Evolutionary conservation across 1,140 invertebrate species (phyloP), one percentile per base, ranked within the genome.

Genomic region (Sesamia nonagrioides): DNA sequence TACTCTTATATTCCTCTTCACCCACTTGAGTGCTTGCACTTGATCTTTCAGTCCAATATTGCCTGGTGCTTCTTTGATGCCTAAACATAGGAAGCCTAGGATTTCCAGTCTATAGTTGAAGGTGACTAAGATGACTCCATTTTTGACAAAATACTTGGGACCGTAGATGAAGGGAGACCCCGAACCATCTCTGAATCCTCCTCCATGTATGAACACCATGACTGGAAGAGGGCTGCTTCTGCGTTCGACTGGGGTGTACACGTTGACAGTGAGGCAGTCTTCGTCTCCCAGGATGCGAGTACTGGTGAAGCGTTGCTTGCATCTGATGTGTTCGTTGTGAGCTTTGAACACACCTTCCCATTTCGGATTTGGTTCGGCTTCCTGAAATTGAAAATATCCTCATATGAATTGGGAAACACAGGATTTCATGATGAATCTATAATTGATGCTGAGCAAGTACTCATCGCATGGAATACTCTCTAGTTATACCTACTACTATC

Each of bases 31-130:
- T 2, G 95, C 96, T 86, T 95, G 85, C 0, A 95, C 91, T 82
- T 96, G 95, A 82, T 96, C 96, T 80, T 96, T 96, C 45, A 96
- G 75, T 6, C 96, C 96, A 18, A 85, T 92, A 77, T 96, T 96
- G 42, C 96, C 96, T 3, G 95, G 95, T n/a, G 95, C 96, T 83
- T 90, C 93, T 74, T 92, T 91, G 68, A 96, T 96, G 2, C 89
- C 93, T 6, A 96, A 94, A 61, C 96, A 96, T 0, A 97, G 85
- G 82, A 96, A 97, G 42, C 97, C 97, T 75, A 96, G 89, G 58
- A 95, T 89, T 78, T 96, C 96, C 7, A 97, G 84, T 83, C 97
- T 94, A 78, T 96, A 97, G 86, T 97, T 97, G 9, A 97, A 91
- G 1, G 96, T 96, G 3, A 97, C 96, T 1, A 97, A 78, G 18